A percentile compares a stretch with the other conserved stretches of the same genome.
phyloP scores from a whole-genome alignment of 2,888 invertebrate species.

The Bimastos eiseni region DNA sequence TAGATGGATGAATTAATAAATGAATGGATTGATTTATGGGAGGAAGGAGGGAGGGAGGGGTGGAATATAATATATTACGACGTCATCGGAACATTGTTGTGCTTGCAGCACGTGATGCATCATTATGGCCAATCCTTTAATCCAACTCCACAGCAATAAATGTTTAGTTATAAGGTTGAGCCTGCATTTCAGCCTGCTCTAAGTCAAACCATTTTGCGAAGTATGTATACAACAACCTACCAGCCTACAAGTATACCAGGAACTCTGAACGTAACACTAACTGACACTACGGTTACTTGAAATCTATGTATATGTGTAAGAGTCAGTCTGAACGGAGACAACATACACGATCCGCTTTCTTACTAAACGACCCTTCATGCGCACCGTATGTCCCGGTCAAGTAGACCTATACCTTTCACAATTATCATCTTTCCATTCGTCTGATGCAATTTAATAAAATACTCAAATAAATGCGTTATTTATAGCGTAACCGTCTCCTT shows the following conservation, averaged over 20 bases:
- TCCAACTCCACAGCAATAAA: not conserved
- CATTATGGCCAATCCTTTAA: not conserved
- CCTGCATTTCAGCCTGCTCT: not conserved
- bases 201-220: not conserved
- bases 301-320: not conserved
- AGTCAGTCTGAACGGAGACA: too few species aligned
- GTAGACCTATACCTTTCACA: too few species aligned
- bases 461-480: too few species aligned
- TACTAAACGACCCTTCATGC: too few species aligned
- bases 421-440: too few species aligned
- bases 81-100: not conserved
- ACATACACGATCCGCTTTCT: too few species aligned
- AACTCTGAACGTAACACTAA: not conserved
- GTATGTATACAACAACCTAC: not conserved
- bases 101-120: not conserved
- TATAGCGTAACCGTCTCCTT: too few species aligned
- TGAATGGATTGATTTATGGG: too few species aligned
- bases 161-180: not conserved
- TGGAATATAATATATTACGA: not conserved
- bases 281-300: not conserved
- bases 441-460: too few species aligned
- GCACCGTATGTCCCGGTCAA: too few species aligned
- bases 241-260: not conserved
- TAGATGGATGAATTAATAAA: too few species aligned
- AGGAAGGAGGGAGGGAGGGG: not conserved